Conservation (phyloP, 2,113 vertebrate species). For the Nestor notabilis region DNA sequence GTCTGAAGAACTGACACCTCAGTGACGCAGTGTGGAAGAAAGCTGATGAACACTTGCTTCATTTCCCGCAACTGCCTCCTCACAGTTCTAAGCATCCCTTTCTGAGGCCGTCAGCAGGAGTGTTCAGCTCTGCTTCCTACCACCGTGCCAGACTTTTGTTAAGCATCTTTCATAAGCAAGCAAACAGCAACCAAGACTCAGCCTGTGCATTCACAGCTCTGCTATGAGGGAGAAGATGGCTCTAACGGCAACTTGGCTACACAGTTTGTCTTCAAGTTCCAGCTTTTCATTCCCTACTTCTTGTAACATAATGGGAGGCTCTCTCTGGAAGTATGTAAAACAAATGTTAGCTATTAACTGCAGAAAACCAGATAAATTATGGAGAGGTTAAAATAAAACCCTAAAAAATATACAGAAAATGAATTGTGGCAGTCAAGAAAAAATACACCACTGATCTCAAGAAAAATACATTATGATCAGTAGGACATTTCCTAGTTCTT, state of each 20-base stretch:
- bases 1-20: slow-evolving; percentile 72
- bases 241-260: background rate
- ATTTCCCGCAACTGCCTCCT: slow-evolving; percentile 28
- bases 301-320: background rate
- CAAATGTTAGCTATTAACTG: background rate
- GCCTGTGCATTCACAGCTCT: background rate
- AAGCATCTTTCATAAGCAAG: background rate
- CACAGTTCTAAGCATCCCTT: background rate
- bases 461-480: background rate
- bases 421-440: background rate
- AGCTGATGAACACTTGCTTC: background rate
- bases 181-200: background rate
- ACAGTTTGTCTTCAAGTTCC: background rate
- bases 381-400: background rate
- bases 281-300: background rate
- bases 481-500: background rate
- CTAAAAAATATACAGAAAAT: background rate
- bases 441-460: background rate
- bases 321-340: background rate
- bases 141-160: background rate
- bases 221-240: background rate
- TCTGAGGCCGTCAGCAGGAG: background rate
- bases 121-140: background rate
- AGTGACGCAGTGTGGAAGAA: slow-evolving; percentile 25
- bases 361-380: background rate